phyloP scores from a whole-genome alignment of 2,888 invertebrate genomes.

The Apodemia zela region DNA sequence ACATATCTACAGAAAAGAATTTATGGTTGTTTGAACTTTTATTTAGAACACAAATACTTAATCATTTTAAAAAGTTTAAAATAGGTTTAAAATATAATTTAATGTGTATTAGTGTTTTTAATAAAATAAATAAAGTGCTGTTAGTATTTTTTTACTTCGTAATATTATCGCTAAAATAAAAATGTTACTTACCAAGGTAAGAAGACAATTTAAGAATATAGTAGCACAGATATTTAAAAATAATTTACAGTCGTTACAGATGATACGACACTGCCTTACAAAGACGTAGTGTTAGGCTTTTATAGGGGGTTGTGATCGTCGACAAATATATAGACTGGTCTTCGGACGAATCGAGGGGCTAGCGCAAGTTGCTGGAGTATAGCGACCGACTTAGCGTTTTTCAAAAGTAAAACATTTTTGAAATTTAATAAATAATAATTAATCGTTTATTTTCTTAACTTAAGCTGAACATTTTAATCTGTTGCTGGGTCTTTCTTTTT shows the following conservation, averaged over 20 bases:
- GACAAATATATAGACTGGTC: slow-evolving; percentile 39
- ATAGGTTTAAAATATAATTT: no score
- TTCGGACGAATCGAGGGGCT: slow-evolving; percentile 30
- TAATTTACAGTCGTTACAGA: slow-evolving; percentile 32
- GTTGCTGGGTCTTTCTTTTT: no score
- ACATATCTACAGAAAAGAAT: no score
- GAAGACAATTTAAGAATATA: not conserved
- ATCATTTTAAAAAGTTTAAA: no score
- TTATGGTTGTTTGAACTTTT: no score
- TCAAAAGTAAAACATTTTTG: no score
- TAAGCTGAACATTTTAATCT: no score
- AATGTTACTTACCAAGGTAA: slow-evolving; percentile 4
- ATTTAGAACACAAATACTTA: no score
- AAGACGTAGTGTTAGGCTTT: slow-evolving; percentile 46
- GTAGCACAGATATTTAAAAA: slow-evolving; percentile 8
- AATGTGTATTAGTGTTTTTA: no score
- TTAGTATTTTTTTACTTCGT: no score
- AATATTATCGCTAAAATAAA: not conserved
- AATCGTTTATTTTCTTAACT: no score
- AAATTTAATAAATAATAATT: not conserved
- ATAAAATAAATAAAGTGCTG: no score
- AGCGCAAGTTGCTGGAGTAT: slow-evolving; percentile 9
- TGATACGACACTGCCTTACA: slow-evolving; percentile 46
- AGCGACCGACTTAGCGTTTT: slow-evolving; percentile 17
- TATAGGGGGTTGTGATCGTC: slow-evolving; percentile 52